Conservation (phyloP, 37 sponge, comb jelly and placozoan genomes). For the Chondrosia reniformis region DNA sequence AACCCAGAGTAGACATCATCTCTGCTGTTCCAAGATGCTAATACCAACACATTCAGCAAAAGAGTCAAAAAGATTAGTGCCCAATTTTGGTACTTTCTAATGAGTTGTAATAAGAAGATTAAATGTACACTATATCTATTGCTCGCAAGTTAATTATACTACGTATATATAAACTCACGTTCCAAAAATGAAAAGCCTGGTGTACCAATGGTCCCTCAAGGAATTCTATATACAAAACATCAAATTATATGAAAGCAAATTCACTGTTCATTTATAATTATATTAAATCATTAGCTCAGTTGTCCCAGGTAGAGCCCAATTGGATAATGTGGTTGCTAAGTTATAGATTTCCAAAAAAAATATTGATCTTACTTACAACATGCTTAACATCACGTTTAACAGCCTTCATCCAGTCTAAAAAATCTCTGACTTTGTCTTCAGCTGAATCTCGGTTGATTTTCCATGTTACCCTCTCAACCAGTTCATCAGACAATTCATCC, state of each 20-base stretch:
- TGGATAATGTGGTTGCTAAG: no score
- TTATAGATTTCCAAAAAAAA: no score
- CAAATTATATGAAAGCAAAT: neutral
- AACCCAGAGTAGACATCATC: no score
- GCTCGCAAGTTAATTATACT: no score
- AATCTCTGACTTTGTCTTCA: slow-evolving; percentile 80
- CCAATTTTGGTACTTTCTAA: neutral
- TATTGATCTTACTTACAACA: slow-evolving; percentile 28
- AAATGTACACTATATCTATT: no score
- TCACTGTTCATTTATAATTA: neutral
- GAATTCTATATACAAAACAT: neutral
- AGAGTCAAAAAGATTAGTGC: slow-evolving; percentile 17
- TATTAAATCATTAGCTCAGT: neutral
- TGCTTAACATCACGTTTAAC: slow-evolving; percentile 53
- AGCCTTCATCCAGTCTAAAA: slow-evolving; percentile 71
- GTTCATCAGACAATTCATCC: slow-evolving; percentile 51
- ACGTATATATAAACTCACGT: neutral
- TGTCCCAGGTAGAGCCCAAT: neutral
- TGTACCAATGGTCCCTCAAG: slow-evolving; percentile 24
- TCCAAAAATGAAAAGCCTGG: slow-evolving; percentile 12
- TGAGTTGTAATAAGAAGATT: no score
- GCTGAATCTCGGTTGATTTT: slow-evolving; percentile 62
- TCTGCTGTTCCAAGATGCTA: slow-evolving; percentile 36
- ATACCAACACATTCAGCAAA: slow-evolving; percentile 39
- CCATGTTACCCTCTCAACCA: slow-evolving; percentile 78